phyloP scores from a whole-genome alignment of 2,113 vertebrate species.

The Bos javanicus region DNA sequence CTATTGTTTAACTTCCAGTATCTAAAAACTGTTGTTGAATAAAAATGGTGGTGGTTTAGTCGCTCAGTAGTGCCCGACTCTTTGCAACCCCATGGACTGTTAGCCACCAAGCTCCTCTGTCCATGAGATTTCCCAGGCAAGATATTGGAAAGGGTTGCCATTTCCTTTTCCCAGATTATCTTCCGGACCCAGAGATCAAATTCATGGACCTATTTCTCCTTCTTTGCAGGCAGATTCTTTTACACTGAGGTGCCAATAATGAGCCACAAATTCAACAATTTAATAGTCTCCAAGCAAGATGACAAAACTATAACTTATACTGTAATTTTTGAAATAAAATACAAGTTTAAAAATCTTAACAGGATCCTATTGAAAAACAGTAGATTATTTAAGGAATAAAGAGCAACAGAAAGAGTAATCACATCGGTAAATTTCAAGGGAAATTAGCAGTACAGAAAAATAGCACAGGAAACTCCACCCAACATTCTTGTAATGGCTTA shows the following conservation, averaged over 20 bases:
- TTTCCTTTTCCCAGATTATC: neutral
- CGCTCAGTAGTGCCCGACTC: neutral
- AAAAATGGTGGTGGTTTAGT: neutral
- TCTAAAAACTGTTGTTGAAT: neutral
- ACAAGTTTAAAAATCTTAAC: neutral
- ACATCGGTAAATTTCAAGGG: neutral
- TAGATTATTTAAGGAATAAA: neutral
- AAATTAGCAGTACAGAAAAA: neutral
- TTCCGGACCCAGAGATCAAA: neutral
- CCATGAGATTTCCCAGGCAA: neutral
- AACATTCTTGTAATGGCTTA: neutral
- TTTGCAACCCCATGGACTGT: neutral
- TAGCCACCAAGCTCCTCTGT: neutral
- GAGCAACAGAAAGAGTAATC: neutral
- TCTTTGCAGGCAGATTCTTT: neutral
- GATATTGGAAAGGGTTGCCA: neutral
- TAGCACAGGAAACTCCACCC: neutral
- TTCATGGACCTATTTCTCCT: neutral
- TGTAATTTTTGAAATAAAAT: neutral
- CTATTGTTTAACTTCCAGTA: neutral
- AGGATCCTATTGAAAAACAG: neutral
- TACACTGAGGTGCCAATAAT: neutral
- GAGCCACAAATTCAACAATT: neutral
- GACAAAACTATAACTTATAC: neutral
- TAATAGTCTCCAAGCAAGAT: neutral